Percentiles rank a stretch among this genome's conserved stretches.
phyloP scores from a whole-genome alignment of 2,888 invertebrate species.

The Sphecodes monilicornis region DNA sequence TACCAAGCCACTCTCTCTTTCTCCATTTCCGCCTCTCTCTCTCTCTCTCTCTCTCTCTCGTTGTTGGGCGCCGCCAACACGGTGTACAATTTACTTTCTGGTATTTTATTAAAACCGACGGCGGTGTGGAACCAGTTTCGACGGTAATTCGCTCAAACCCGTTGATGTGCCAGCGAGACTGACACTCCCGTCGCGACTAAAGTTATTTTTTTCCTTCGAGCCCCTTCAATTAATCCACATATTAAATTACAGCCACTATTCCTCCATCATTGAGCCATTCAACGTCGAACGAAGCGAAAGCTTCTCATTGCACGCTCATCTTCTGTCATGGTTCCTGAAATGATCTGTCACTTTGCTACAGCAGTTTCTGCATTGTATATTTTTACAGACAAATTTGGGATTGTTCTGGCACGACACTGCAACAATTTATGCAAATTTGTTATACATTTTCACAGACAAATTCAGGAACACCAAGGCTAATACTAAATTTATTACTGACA shows the following conservation, averaged over 20 bases:
- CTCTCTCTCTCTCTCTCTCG: background rate
- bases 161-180: background rate
- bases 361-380: background rate
- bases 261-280: background rate
- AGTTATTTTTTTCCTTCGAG: background rate
- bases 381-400: background rate
- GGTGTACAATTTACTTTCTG: conserved; percentile 3
- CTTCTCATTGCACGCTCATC: background rate
- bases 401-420: too few species aligned
- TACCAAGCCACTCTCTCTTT: background rate
- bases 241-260: background rate
- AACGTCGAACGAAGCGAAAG: background rate
- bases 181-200: background rate
- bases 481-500: too few species aligned
- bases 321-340: background rate
- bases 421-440: too few species aligned
- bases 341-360: background rate
- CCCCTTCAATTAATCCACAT: background rate
- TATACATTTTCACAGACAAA: too few species aligned
- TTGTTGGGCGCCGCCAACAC: background rate
- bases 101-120: conserved; percentile 8
- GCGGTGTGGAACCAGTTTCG: background rate
- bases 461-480: too few species aligned
- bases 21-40: background rate
- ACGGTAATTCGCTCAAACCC: background rate